Percentiles rank a stretch among this genome's conserved stretches.
phyloP scores from a whole-genome alignment of 2,113 vertebrate genomes.

The Seriola rivoliana region DNA sequence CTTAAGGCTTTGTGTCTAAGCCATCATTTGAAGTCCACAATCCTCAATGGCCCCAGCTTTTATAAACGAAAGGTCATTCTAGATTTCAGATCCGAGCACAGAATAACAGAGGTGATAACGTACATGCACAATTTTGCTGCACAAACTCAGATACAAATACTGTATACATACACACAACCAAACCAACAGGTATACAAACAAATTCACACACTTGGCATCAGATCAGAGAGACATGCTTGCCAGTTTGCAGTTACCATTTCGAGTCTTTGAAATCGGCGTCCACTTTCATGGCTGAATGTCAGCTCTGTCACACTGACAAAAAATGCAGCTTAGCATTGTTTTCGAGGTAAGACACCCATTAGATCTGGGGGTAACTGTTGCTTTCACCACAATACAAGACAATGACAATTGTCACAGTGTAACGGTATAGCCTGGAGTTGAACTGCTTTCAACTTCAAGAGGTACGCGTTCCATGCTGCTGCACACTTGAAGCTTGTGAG shows the following conservation, averaged over 20 bases:
- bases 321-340: constrained; percentile 17
- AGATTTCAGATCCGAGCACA: constrained; percentile 26
- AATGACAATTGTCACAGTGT: constrained; percentile 28
- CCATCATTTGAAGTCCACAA: constrained; percentile 41
- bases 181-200: constrained; percentile 12
- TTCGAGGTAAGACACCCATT: constrained; percentile 48
- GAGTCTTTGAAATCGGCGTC: constrained; percentile 46
- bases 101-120: constrained; percentile 4
- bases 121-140: neutral
- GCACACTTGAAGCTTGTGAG: constrained; percentile 47
- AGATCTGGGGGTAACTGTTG: constrained; percentile 31
- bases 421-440: neutral
- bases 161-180: constrained; percentile 6
- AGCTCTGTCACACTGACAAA: constrained; percentile 40
- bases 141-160: neutral
- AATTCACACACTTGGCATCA: constrained; percentile 20
- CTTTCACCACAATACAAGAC: constrained; percentile 26
- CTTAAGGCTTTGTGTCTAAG: constrained; percentile 34
- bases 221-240: constrained; percentile 29
- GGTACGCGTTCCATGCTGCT: constrained; percentile 40
- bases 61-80: constrained; percentile 39
- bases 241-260: constrained; percentile 34
- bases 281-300: constrained; percentile 54
- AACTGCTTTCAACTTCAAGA: constrained; percentile 46
- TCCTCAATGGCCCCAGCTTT: constrained; percentile 17